phyloP scores from a whole-genome alignment of 1,140 invertebrate genomes.

The Neomicropteryx cornuta region DNA sequence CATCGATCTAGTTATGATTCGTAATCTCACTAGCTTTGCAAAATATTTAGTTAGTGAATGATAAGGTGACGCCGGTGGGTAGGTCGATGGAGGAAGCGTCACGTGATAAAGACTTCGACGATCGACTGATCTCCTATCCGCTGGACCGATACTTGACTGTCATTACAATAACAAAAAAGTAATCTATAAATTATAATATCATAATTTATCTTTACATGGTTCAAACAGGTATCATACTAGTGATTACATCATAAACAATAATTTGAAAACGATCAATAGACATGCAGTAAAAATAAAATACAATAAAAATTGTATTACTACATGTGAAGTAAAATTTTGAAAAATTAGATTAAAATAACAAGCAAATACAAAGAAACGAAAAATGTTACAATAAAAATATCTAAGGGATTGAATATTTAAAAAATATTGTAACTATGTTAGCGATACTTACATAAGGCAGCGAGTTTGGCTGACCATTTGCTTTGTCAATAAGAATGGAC shows the following conservation, averaged over 20 bases:
- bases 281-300: background rate
- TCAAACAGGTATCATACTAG: too few species aligned
- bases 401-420: too few species aligned
- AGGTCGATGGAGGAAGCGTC: conserved; percentile 47
- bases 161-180: conserved; percentile 8
- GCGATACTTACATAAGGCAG: conserved; percentile 36
- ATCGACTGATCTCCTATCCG: conserved; percentile 17
- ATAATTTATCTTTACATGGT: too few species aligned
- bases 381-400: too few species aligned
- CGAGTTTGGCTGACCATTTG: conserved; percentile 30
- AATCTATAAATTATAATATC: conserved; percentile 6
- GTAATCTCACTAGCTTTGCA: conserved; percentile 57
- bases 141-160: conserved; percentile 8
- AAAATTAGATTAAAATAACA: too few species aligned
- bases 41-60: conserved; percentile 63
- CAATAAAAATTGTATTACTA: background rate
- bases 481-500: conserved; percentile 25
- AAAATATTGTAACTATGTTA: too few species aligned
- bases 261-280: too few species aligned
- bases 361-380: too few species aligned
- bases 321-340: too few species aligned
- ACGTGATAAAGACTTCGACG: conserved; percentile 39
- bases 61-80: conserved; percentile 55
- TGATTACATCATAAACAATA: too few species aligned
- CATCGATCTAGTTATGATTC: conserved; percentile 55